Evolutionary conservation across 2,888 invertebrate genomes (phyloP), one percentile per base, ranked within the genome.

Genomic region (Trichogramma evanescens): DNA sequence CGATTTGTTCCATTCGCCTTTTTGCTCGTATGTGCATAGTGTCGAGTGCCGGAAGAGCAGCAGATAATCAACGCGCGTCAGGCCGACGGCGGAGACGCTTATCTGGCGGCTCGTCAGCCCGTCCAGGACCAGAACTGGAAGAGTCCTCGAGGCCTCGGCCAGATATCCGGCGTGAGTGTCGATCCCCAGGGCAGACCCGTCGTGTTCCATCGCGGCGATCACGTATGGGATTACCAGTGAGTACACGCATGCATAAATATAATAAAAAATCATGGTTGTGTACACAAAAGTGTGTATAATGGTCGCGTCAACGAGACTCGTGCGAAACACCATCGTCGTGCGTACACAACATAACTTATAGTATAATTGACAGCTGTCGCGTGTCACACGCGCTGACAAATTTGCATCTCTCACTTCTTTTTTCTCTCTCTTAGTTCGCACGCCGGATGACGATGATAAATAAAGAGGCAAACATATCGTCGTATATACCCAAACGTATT

Each of bases 151-250:
- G 83, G 84, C 67, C 81, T 94, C 43, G 94, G 95, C 4, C 91
- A 95, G 80, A 87, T 95, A 62, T 86, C 89, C 42, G 91, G 91
- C 6, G 86, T 95, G n/a, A 86, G 91, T 7, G 88, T 93, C 45
- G 91, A 92, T 77, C 84, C 84, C 4, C 80, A 85, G 55, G 88
- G 89, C 26, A 87, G 90, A 70, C 87, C 93, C 3, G 87, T 92
- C 55, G 85, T 95, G 64, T 93, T 95, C 75, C 95, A 95, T 75
- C 82, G 95, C 66, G 91, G 86, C 46, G 84, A 86, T 69, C 80
- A 89, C 69, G 82, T 86, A 64, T 95, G 93, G 93, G 87, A 89
- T 74, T 83, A 83, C 72, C 82, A 82, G 90, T 89, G 80, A 78
- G 80, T 71, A 38, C 3, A 13, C 13, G n/a, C n/a, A 26, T 26